Base-by-base conservation (phyloP, 1,140 invertebrate species). In the Lordiphosa mommai region DNA sequence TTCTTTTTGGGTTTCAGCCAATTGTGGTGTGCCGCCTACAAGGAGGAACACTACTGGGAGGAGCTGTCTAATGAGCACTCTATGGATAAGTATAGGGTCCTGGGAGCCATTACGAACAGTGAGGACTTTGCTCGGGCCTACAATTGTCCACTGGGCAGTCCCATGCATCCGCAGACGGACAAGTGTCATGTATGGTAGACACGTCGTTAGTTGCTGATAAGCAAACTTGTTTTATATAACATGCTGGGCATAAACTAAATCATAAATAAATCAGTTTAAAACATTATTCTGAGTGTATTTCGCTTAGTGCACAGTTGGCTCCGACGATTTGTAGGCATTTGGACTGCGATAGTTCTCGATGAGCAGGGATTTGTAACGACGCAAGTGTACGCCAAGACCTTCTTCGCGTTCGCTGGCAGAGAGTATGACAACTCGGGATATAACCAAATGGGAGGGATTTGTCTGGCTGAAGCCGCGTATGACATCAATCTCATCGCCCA, bases 1-100 rank as follows among this genome's bases (percentile, higher is more conserved):
- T 98, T 98, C 88, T 98, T 97, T 79, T 89, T 98, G 9, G 95
- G 95, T 20, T 98, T 97, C 88, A 95, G 96, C 13, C 96, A 98
- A 92, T 34, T 88, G 0, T 88, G 90, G 88, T 87, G 86, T 46
- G 59, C 79, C 2, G 57, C 50, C 0, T 87, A 86, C 32, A 29
- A 87, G 46, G 66, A 82, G 36, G 61, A 76, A 5, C 66, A 87
- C 36, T 87, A 70, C 23, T 87, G 85, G 85, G 61, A 82, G 50
- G 85, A 87, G 41, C 30, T 87, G 7, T 69, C 38, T 0, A 13
- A 72, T 10, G 76, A 82, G 10, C 86, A 87, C 10, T 65, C 86
- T 1, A 63, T 74, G 10, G 85, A 87, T 33, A 87, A 87, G 36
- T 87, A 74, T 40, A 90, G 93, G 51, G 92, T 94, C 0, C 91